Conservation (phyloP, 2,888 invertebrate genomes). For the Trypoxylon attenuatum region DNA sequence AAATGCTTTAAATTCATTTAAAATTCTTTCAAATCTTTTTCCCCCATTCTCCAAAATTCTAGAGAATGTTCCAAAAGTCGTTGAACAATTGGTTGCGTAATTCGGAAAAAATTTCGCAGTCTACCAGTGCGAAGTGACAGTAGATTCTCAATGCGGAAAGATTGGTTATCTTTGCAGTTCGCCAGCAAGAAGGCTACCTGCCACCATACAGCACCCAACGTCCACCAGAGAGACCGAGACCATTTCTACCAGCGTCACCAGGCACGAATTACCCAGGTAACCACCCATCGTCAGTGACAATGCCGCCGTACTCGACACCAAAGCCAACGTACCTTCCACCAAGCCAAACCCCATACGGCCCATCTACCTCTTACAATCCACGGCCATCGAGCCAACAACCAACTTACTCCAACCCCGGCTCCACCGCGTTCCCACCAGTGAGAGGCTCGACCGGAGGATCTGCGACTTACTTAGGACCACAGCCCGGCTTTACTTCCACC, state of each 20-base stretch:
- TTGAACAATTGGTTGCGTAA: too few species aligned
- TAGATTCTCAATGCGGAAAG: conserved; percentile 6
- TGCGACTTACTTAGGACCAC: conserved; percentile 44
- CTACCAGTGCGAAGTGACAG: neutral
- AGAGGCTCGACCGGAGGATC: conserved; percentile 61
- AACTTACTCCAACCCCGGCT: conserved; percentile 43
- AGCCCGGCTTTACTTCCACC: conserved; percentile 11
- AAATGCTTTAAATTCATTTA: too few species aligned
- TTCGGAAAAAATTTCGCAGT: too few species aligned
- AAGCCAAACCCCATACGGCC: conserved; percentile 50
- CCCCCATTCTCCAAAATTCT: too few species aligned
- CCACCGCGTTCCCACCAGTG: conserved; percentile 63
- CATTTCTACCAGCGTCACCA: conserved; percentile 75
- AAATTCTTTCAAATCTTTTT: too few species aligned
- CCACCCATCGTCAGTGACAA: conserved; percentile 23
- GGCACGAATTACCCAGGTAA: conserved; percentile 36
- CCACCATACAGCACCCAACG: conserved; percentile 77
- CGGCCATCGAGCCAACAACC: conserved; percentile 44
- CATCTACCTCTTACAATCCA: conserved; percentile 55
- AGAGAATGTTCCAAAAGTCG: too few species aligned
- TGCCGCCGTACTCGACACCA: conserved; percentile 45
- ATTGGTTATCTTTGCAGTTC: conserved; percentile 75
- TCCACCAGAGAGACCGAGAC: conserved; percentile 81
- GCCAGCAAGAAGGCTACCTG: conserved; percentile 78
- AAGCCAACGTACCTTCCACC: conserved; percentile 60